phyloP scores from a whole-genome alignment of 2,113 vertebrate species.

The Mirounga angustirostris region DNA sequence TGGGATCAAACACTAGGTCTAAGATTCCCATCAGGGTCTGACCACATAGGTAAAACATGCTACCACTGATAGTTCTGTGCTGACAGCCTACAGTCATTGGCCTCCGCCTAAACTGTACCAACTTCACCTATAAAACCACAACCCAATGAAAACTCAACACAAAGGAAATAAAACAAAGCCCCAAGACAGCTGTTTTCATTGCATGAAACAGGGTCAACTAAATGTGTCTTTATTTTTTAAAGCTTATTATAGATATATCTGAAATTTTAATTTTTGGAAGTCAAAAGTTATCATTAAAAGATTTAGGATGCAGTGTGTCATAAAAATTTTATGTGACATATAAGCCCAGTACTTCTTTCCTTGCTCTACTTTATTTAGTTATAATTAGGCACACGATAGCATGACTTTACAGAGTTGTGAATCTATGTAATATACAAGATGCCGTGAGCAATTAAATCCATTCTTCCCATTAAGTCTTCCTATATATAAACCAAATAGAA shows the following conservation, averaged over 20 bases:
- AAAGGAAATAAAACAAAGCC: conserved; percentile 49
- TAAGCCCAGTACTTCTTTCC: neutral
- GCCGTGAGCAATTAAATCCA: neutral
- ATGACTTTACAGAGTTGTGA: conserved; percentile 42
- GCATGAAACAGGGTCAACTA: neutral
- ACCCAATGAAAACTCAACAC: conserved; percentile 34
- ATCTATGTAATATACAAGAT: neutral
- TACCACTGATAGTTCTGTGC: neutral
- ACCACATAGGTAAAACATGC: neutral
- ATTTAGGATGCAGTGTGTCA: neutral
- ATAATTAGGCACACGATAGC: neutral
- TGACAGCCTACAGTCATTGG: neutral
- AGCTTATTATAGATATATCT: neutral
- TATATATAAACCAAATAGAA: conserved; percentile 1
- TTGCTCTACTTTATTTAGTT: conserved; percentile 40
- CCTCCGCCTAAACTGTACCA: conserved; percentile 8
- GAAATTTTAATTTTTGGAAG: conserved; percentile 36
- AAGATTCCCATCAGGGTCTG: neutral
- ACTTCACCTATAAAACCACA: neutral
- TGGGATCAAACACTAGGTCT: neutral
- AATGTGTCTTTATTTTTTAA: neutral
- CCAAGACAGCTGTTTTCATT: neutral
- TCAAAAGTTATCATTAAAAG: conserved; percentile 46
- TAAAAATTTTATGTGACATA: neutral
- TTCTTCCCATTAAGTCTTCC: neutral